Evolutionary conservation across 2,888 invertebrate species (phyloP).

Genomic region (Ernsta delagoae): DNA sequence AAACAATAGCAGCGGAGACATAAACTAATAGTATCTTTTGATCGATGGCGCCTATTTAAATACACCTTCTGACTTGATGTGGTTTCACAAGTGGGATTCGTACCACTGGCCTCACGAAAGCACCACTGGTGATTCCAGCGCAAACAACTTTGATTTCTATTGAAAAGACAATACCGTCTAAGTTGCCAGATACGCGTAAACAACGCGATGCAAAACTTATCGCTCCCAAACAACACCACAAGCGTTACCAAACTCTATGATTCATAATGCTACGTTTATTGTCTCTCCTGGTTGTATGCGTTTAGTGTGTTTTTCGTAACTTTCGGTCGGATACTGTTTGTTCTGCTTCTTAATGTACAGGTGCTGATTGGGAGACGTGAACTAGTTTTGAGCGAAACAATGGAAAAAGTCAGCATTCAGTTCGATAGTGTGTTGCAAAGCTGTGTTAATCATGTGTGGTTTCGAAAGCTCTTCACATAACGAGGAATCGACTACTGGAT

Average conservation of each 20-base stretch:
- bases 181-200: not conserved
- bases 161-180: not conserved
- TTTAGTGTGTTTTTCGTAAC: slow-evolving; percentile 53
- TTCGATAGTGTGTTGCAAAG: slow-evolving; percentile 35
- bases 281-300: slow-evolving; percentile 56
- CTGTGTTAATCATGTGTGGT: slow-evolving; percentile 29
- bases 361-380: slow-evolving; percentile 67
- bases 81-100: slow-evolving; percentile 62
- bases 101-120: slow-evolving; percentile 25
- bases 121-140: not conserved
- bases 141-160: not conserved
- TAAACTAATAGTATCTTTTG: slow-evolving; percentile 49
- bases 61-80: slow-evolving; percentile 53
- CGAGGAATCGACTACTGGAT: not conserved
- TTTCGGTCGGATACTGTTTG: slow-evolving; percentile 51
- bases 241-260: slow-evolving; percentile 70
- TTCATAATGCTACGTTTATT: slow-evolving; percentile 66
- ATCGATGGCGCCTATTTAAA: slow-evolving; percentile 65
- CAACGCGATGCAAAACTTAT: slow-evolving; percentile 12
- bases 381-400: slow-evolving; percentile 48
- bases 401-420: slow-evolving; percentile 41
- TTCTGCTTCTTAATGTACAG: slow-evolving; percentile 58
- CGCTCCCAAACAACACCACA: slow-evolving; percentile 49
- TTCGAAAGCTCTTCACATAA: slow-evolving; percentile 17
- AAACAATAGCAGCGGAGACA: slow-evolving; percentile 52